Conservation (phyloP, 2,888 invertebrate genomes). For the Cotesia congregata region DNA sequence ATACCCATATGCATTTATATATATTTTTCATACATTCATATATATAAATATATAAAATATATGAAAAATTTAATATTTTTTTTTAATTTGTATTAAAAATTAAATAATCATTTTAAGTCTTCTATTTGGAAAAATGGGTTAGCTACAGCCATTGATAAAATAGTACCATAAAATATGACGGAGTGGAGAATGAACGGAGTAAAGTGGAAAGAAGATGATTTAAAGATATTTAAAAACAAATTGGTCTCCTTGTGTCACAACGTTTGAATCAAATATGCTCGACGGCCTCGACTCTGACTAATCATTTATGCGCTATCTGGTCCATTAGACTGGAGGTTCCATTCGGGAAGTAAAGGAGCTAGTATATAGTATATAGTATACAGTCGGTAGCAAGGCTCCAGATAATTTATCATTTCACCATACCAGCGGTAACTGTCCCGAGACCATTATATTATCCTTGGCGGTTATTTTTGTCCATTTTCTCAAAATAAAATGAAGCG, state of each 20-base stretch:
- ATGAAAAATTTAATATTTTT: too few relatives aligned
- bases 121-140: too few relatives aligned
- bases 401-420: constrained; percentile 52
- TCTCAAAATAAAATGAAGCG: constrained; percentile 2
- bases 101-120: too few relatives aligned
- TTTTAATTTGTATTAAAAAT: too few relatives aligned
- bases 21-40: too few relatives aligned
- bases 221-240: constrained; percentile 37
- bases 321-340: constrained; percentile 44
- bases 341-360: constrained; percentile 44
- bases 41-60: too few relatives aligned
- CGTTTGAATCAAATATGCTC: constrained; percentile 36
- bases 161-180: too few relatives aligned
- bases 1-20: too few relatives aligned
- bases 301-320: constrained; percentile 48
- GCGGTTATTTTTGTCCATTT: constrained; percentile 36
- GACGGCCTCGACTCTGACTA: constrained; percentile 30
- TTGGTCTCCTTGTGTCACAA: constrained; percentile 32
- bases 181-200: too few relatives aligned
- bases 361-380: too few relatives aligned
- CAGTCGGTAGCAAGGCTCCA: constrained; percentile 49
- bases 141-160: too few relatives aligned
- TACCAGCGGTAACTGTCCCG: constrained; percentile 39
- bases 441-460: constrained; percentile 38
- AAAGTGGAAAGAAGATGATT: neutral